Base-by-base conservation (phyloP, 2,888 invertebrate species). In the Crocallis elinguaria region DNA sequence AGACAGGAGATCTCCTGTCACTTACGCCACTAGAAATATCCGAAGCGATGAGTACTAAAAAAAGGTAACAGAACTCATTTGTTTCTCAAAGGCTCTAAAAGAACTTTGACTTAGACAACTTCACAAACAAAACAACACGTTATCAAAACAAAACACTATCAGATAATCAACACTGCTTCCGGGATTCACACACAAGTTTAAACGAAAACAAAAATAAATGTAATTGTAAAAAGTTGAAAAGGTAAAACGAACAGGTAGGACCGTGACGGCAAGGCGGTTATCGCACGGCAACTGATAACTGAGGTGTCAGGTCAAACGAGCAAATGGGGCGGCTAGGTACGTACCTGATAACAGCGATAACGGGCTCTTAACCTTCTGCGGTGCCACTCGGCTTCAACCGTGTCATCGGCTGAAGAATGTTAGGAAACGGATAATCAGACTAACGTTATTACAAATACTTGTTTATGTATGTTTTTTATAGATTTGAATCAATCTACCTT, bases 271-370 rank as follows among this genome's bases (percentile, higher is more conserved):
- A 60, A 69, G 67, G 69, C 79, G 82, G 84, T 88, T 91, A 91
- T 91, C 91, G 87, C 84, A 73, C 73, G 79, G 66, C 83, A 71
- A 87, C 88, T 91, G 90, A 91, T 90, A 90, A 88, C 85, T 84
- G 79, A 76, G 78, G 84, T 91, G 90, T 89, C 91, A 91, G 91
- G 91, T 91, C 91, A 91, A 91, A 91, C 86, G 89, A 86, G 82
- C 90, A 91, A 88, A 86, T 84, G 87, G 88, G 86, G 85, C 87
- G 88, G 80, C 76, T 79, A 83, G 83, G 82, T 82, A 83, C 76
- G 79, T 73, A 70, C 68, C 79, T 88, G 89, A 89, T 89, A 89
- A 89, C 72, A 67, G 57, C 79, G 90, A 90, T 90, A 90, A 85
- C 82, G 82, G 90, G 88, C 90, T 91, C 89, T 90, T 91, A 90